These are phyloP conservation scores for Trichonephila clavipes DNA, from an alignment of 1,140 invertebrate species.

Conservation along the genomic window DNA sequence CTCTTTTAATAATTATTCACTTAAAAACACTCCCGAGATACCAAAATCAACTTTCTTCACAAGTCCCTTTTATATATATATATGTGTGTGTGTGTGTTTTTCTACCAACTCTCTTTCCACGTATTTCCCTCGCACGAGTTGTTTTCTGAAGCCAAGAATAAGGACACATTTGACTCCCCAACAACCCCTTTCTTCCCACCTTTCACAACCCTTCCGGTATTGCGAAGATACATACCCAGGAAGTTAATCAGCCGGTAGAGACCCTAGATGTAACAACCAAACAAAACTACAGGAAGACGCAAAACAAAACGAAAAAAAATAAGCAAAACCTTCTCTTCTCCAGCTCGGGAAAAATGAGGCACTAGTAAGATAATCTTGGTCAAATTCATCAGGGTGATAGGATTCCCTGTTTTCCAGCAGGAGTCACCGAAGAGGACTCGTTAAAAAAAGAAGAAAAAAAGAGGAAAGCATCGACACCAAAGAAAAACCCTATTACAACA, in stretches of 20 bases:
- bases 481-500: slow-evolving; percentile 66
- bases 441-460: slow-evolving; percentile 56
- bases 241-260: slow-evolving; percentile 66
- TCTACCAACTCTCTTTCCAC: background rate
- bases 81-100: background rate
- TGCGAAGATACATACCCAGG: slow-evolving; percentile 59
- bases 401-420: slow-evolving; percentile 21
- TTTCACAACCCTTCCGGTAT: slow-evolving; percentile 20
- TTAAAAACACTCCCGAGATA: background rate
- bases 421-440: slow-evolving; percentile 42
- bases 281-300: background rate
- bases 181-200: background rate
- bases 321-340: background rate
- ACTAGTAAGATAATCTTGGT: slow-evolving; percentile 70
- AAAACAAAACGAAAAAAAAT: slow-evolving; percentile 33
- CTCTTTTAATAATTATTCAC: background rate
- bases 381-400: slow-evolving; percentile 75
- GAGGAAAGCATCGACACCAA: slow-evolving; percentile 18
- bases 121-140: slow-evolving; percentile 46
- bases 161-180: slow-evolving; percentile 24
- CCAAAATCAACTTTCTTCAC: background rate
- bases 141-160: background rate
- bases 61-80: background rate
- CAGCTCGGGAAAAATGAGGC: slow-evolving; percentile 22
- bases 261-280: background rate